Evolutionary conservation across 1,140 invertebrate genomes (phyloP), one percentile per base, ranked within the genome.

Genomic region (Odontomachus brunneus): DNA sequence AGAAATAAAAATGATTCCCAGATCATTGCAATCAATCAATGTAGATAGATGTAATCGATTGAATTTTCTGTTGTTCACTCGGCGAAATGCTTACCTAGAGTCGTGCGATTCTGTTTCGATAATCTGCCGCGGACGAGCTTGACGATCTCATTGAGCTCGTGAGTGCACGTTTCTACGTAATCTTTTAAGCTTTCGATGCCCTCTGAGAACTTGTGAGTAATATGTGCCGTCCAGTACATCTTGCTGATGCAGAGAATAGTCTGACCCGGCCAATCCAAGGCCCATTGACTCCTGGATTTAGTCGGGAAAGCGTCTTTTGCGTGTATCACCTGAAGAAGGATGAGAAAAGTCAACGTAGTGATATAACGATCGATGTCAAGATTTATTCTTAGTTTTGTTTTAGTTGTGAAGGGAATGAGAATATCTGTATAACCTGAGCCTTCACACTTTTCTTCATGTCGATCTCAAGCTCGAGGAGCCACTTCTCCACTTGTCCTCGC

Each of bases 401-500:
- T 14, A 14, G 55, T 15, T 60, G 55, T 19, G 15, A 3, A 57
- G 55, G 15, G 1, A 24, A 15, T 1, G n/a, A 57, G 24, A 57
- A 2, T n/a, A 19, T 93, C 89, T 33, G 29, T 33, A 2, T 33
- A 53, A 97, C 95, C 90, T 95, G 95, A 57, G 97, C 95, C 90
- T 97, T 96, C 1, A 99, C 95, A 44, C 98, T 99, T 71, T 96
- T 96, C 90, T 98, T 98, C 98, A 99, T 99, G 59, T 96, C 95
- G n/a, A 89, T 92, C 94, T 99, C 99, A 26, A 99, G 94, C 90
- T 99, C 97, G 1, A 98, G 92, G 2, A 99, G 94, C 99, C 99
- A 99, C 94, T 99, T 99, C 94, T 99, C 99, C 0, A 99, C 99
- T 93, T 98, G 97, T 69, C 99, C 98, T 90, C 97, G 95, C n/a